Evolutionary conservation across 92 coral and sea anemone species (phyloP), one percentile per base, ranked within the genome.

Genomic region (Epizoanthus illoricatus): DNA sequence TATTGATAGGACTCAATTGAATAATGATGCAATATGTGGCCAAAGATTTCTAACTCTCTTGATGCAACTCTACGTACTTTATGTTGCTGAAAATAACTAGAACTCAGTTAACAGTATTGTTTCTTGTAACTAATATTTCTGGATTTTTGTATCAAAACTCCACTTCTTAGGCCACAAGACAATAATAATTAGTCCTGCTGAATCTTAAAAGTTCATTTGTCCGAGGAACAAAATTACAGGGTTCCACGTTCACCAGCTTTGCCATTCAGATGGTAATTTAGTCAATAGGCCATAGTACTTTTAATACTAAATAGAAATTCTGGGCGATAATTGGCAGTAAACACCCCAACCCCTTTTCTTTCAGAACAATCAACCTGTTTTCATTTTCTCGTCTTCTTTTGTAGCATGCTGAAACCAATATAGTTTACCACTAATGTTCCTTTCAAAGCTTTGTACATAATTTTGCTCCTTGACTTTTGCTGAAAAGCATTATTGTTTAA

Each of bases 321-420:
- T 40, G 18, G 65, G 92, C 86, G 97, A 86, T 86, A 91, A 93
- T 93, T 88, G 85, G 20, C 88, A 84, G 88, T 91, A 91, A 91
- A 93, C 91, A 93, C 87, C 84, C 92, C 68, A 55, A 84, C 94
- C 94, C 82, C 82, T 47, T 62, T 78, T 78, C 39, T 78, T 16
- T 62, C 40, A 61, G 61, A 45, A 78, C 82, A 78, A 78, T 78
- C 42, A 62, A 43, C 71, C 82, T 78, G 82, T 78, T 78, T 78
- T 78, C 82, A 43, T 63, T 78, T 63, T 23, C 81, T 60, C 71
- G 67, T 49, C 49, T 63, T 45, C 82, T 78, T 78, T 78, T 63
- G 82, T 78, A 64, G 49, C 20, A 78, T 78, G 23, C 71, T 59
- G 71, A 78, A 63, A 78, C 58, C 71, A 78, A 78, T 78, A 78